Evolutionary conservation across 2,113 vertebrate genomes (phyloP).

Genomic region (Oreochromis aureus): DNA sequence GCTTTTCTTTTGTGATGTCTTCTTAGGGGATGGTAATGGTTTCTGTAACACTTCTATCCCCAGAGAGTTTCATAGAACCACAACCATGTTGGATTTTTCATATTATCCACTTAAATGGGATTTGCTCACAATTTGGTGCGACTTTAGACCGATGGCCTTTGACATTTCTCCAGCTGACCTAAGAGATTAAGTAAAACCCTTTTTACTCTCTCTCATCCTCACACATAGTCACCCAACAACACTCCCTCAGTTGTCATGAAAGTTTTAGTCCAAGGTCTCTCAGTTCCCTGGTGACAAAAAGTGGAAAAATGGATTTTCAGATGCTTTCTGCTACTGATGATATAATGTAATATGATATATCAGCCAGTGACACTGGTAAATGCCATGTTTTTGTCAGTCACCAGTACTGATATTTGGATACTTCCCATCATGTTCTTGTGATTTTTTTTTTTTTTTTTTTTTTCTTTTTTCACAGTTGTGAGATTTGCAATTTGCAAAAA

Average conservation of each 20-base stretch:
- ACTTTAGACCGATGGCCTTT: not conserved
- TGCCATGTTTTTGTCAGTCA: not conserved
- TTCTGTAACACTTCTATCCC: not conserved
- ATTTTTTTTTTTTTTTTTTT: not conserved
- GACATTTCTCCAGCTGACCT: not conserved
- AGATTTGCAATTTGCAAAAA: not conserved
- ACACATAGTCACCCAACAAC: not conserved
- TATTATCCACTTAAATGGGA: not conserved
- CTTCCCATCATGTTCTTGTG: not conserved
- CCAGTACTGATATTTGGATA: not conserved
- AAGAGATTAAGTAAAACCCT: not conserved
- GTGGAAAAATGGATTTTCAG: not conserved
- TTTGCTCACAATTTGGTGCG: not conserved
- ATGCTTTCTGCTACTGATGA: not conserved
- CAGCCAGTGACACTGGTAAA: not conserved
- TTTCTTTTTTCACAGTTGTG: not conserved
- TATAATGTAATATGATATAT: not conserved
- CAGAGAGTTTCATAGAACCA: not conserved
- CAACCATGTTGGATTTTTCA: not conserved
- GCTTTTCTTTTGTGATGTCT: not conserved
- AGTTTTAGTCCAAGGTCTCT: not conserved
- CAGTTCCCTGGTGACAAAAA: not conserved
- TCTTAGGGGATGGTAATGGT: not conserved
- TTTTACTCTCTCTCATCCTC: not conserved
- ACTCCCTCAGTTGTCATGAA: not conserved